Evolutionary conservation across 2,113 vertebrate genomes (phyloP).

Genomic region (Vombatus ursinus): DNA sequence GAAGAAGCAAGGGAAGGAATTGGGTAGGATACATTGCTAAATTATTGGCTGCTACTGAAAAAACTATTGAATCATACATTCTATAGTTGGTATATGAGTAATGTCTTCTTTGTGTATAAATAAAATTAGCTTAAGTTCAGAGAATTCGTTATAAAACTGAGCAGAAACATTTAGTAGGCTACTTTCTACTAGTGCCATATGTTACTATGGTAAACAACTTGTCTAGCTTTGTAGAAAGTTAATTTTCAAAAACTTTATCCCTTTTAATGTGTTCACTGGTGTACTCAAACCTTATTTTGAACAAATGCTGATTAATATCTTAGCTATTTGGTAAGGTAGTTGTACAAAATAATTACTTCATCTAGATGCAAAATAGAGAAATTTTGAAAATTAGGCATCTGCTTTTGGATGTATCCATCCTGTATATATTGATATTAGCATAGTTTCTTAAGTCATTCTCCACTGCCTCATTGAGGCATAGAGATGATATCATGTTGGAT

Average conservation of each 20-base stretch:
- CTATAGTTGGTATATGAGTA: not conserved
- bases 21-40: not conserved
- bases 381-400: not conserved
- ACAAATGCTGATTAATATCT: not conserved
- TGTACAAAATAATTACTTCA: not conserved
- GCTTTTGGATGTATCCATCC: not conserved
- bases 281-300: not conserved
- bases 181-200: not conserved
- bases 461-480: not conserved
- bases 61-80: not conserved
- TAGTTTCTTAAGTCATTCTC: not conserved
- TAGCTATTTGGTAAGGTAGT: not conserved
- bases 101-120: not conserved
- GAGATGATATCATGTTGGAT: not conserved
- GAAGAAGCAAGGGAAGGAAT: not conserved
- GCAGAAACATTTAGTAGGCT: not conserved
- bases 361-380: not conserved
- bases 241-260: not conserved
- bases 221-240: not conserved
- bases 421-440: not conserved
- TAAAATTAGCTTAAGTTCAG: not conserved
- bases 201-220: not conserved
- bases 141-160: not conserved
- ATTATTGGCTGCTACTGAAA: not conserved
- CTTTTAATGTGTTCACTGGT: not conserved